phyloP scores from a whole-genome alignment of 2,797 vertebrate species.

The Hirundo rustica region DNA sequence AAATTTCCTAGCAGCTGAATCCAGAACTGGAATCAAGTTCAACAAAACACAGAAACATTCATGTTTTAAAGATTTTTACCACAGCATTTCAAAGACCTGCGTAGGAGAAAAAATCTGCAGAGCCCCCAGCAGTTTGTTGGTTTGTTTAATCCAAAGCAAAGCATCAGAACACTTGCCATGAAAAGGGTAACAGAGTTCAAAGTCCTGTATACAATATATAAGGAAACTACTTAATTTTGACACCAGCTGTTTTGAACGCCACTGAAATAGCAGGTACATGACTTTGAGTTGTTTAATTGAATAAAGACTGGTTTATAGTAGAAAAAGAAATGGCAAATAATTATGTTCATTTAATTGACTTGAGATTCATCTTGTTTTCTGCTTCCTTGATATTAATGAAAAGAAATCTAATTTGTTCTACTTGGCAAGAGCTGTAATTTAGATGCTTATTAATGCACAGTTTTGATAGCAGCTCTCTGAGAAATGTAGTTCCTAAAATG shows the following conservation, averaged over 20 bases:
- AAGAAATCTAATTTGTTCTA: conserved; percentile 79
- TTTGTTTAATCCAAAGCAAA: background rate
- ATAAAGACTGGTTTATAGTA: conserved; percentile 65
- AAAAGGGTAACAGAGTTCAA: background rate
- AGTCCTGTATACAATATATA: background rate
- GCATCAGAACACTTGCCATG: background rate
- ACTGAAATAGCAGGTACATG: background rate
- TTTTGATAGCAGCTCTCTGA: conserved; percentile 57
- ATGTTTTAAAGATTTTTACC: background rate
- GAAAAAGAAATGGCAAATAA: conserved; percentile 63
- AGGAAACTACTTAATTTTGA: background rate
- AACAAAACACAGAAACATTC: background rate
- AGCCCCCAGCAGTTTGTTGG: background rate
- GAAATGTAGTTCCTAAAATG: conserved; percentile 63
- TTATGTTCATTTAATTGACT: conserved; percentile 60
- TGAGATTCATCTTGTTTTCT: conserved; percentile 73
- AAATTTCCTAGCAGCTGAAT: background rate
- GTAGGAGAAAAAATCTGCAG: background rate
- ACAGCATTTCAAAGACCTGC: background rate
- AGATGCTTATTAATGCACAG: conserved; percentile 73
- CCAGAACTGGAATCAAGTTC: background rate
- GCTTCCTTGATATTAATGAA: conserved; percentile 77
- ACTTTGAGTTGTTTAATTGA: conserved; percentile 66
- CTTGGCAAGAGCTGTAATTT: conserved; percentile 74
- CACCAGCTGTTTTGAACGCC: conserved; percentile 6